Percentiles rank a stretch among this genome's conserved stretches.
Evolutionary conservation across 2,888 invertebrate genomes (phyloP).

Genomic region (Mayetiola destructor): DNA sequence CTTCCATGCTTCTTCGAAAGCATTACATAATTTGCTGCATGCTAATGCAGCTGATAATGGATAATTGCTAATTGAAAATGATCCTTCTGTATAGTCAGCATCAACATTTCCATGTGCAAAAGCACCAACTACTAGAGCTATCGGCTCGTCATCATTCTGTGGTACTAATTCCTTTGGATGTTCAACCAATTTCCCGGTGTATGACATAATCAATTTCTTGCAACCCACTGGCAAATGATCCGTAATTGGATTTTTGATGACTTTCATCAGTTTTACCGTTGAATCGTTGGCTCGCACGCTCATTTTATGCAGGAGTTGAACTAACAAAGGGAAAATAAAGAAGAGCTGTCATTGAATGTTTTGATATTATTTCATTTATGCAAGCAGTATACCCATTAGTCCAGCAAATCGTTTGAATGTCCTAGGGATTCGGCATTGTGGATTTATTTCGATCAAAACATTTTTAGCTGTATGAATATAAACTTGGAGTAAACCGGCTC

Average conservation of each 20-base stretch:
- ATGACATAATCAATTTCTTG: slow-evolving; percentile 78
- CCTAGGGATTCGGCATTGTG: slow-evolving; percentile 90
- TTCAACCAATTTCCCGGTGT: slow-evolving; percentile 55
- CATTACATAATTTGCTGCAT: slow-evolving; percentile 86
- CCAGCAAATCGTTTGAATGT: slow-evolving; percentile 96
- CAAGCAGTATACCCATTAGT: slow-evolving; percentile 64
- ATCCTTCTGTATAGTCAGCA: slow-evolving; percentile 78
- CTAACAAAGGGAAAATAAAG: slow-evolving; percentile 39
- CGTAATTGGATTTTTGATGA: slow-evolving; percentile 91
- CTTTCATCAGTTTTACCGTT: slow-evolving; percentile 78
- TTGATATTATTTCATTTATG: not conserved
- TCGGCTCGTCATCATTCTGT: slow-evolving; percentile 52
- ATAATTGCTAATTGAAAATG: slow-evolving; percentile 86
- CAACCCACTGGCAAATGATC: slow-evolving; percentile 92
- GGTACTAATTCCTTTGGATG: slow-evolving; percentile 69
- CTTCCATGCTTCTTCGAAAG: slow-evolving; percentile 89
- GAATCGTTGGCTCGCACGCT: slow-evolving; percentile 82
- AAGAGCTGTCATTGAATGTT: slow-evolving; percentile 14
- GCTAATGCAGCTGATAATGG: slow-evolving; percentile 93
- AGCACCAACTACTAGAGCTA: slow-evolving; percentile 85
- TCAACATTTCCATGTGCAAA: slow-evolving; percentile 93
- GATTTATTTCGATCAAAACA: slow-evolving; percentile 88
- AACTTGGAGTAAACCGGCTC: slow-evolving; percentile 91
- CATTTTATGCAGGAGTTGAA: slow-evolving; percentile 91
- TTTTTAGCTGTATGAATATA: slow-evolving; percentile 84